Base-by-base conservation (phyloP, 2,888 invertebrate genomes). In the Allophyes oxyacanthae region DNA sequence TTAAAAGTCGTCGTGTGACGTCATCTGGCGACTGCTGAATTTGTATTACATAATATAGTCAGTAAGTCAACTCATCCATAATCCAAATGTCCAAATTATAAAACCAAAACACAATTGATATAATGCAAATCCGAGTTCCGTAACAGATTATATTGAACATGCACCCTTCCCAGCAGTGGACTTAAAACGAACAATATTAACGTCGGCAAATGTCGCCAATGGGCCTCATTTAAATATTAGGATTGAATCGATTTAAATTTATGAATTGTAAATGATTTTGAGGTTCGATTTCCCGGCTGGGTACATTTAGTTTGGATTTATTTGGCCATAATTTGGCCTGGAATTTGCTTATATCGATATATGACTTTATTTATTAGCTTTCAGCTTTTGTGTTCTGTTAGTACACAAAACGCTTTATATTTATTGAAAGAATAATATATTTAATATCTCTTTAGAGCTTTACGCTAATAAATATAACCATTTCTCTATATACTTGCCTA, bases 231-330 rank as follows among this genome's bases (percentile, higher is more conserved):
- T 73, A 59, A 73, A 73, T 73, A 74, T 72, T 72, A 65, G 62
- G 57, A 74, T 72, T 68, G 73, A 74, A 73, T 74, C 57, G 62
- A 74, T 73, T 73, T 73, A 62, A 73, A 72, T 73, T 73, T 63
- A 73, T 73, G 68, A 73, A 73, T 74, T 65, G 54, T 58, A 51
- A 74, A 52, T 40, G 54, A 68, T 64, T 71, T 73, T 60, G 52
- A 42, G 56, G 61, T 64, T 68, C 25, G 51, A 66, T 67, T 63
- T 58, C 60, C 42, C 43, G 49, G 34, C 57, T 61, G 32, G 42
- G 59, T 42, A 34, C 57, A 53, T 57, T 62, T 53, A 36, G 61
- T 50, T 61, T 43, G 20, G 13, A 26, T 43, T 70, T 45, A 53
- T 64, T 67, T 41, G 45, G 6, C 4, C 6, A 30, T 44, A 25